These are phyloP conservation scores for Hemicordylus capensis DNA, from an alignment of 2,113 vertebrate genomes.

Conservation along the genomic window DNA sequence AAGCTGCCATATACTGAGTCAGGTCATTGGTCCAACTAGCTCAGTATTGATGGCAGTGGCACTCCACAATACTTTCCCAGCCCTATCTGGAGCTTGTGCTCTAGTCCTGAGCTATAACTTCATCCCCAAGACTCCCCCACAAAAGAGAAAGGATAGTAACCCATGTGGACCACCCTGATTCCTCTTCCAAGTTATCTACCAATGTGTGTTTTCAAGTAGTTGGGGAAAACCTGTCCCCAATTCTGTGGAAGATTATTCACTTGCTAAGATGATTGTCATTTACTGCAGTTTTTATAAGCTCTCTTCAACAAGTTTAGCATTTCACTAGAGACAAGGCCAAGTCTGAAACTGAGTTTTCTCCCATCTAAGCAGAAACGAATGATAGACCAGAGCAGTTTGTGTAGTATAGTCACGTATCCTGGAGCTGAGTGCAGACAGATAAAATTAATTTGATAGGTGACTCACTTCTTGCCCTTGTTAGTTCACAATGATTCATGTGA, in stretches of 20 bases:
- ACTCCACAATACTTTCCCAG: too few relatives aligned
- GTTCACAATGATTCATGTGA: slow-evolving; percentile 50
- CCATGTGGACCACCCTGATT: too few relatives aligned
- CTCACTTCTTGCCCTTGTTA: slow-evolving; percentile 39
- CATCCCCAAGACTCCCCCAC: too few relatives aligned
- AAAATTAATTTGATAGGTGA: slow-evolving; percentile 46
- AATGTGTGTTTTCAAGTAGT: neutral
- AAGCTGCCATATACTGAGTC: too few relatives aligned
- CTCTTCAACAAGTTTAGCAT: neutral
- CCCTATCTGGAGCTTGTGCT: too few relatives aligned
- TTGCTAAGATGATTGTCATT: neutral
- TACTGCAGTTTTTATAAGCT: neutral
- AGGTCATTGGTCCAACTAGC: too few relatives aligned
- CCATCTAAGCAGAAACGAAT: neutral
- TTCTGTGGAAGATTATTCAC: neutral
- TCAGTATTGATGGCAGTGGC: too few relatives aligned
- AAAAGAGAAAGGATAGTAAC: too few relatives aligned
- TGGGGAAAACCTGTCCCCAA: neutral
- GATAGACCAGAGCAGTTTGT: slow-evolving; percentile 11
- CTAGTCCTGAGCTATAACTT: too few relatives aligned
- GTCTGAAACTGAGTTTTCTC: slow-evolving; percentile 3
- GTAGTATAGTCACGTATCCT: slow-evolving; percentile 16
- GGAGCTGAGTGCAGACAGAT: slow-evolving; percentile 40
- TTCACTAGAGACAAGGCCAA: neutral
- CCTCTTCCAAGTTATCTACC: neutral